These are phyloP conservation scores for Laspeyria flexula DNA, from an alignment of 2,888 invertebrate species.

Conservation along the genomic window DNA sequence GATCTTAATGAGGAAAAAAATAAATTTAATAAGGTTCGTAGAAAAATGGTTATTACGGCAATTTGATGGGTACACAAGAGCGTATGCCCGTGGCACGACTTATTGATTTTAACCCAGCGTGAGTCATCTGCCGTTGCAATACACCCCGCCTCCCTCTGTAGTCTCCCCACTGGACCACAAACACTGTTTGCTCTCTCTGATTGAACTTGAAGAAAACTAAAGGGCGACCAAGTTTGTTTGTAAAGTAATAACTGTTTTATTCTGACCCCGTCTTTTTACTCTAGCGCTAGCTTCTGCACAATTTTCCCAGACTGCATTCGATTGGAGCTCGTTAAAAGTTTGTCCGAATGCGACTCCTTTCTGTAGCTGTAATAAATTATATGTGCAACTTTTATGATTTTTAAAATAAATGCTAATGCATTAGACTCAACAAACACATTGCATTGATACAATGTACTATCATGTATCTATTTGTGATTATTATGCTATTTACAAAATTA, in stretches of 20 bases:
- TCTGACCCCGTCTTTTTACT: constrained; percentile 28
- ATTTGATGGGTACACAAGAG: constrained; percentile 36
- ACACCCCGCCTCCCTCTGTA: constrained; percentile 48
- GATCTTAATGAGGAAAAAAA: constrained; percentile 19
- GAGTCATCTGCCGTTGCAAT: constrained; percentile 71
- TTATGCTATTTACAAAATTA: too few species aligned
- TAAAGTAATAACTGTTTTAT: constrained; percentile 64
- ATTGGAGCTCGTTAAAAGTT: constrained; percentile 65
- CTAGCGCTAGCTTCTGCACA: constrained; percentile 15
- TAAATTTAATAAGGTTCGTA: constrained; percentile 24
- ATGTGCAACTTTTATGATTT: constrained; percentile 13
- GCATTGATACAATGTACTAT: too few species aligned
- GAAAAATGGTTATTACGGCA: constrained; percentile 42
- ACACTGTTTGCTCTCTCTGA: constrained; percentile 76
- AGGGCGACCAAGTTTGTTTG: constrained; percentile 58
- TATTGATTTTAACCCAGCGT: constrained; percentile 80
- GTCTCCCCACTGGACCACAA: constrained; percentile 56
- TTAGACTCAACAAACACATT: too few species aligned
- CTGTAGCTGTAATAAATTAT: constrained; percentile 18
- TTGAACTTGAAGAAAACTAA: constrained; percentile 73
- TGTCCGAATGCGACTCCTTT: constrained; percentile 23
- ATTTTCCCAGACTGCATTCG: constrained; percentile 52
- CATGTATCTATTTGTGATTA: too few species aligned
- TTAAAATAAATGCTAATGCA: constrained; percentile 13
- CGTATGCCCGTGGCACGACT: constrained; percentile 39